These are phyloP conservation scores for Theropithecus gelada DNA, from an alignment of 2,113 vertebrate species.

Conservation along the genomic window DNA sequence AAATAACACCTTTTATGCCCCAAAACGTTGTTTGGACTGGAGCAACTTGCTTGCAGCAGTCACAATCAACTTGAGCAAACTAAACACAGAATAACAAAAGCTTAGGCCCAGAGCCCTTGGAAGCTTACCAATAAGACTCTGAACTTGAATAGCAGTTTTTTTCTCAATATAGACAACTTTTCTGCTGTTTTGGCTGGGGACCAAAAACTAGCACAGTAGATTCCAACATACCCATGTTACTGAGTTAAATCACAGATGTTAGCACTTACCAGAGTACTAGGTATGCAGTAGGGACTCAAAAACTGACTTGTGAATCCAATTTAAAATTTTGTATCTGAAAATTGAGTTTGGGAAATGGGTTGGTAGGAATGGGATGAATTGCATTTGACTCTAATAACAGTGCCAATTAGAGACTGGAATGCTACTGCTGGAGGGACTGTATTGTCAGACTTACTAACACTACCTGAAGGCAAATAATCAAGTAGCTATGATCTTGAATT, in stretches of 20 bases:
- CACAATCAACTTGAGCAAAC: slow-evolving; percentile 3
- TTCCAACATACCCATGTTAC: background rate
- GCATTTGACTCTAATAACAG: background rate
- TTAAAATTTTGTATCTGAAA: background rate
- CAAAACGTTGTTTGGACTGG: background rate
- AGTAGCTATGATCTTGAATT: background rate
- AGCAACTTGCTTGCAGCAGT: background rate
- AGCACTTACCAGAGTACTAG: background rate
- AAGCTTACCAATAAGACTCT: background rate
- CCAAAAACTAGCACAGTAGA: background rate
- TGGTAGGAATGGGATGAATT: background rate
- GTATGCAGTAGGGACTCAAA: background rate
- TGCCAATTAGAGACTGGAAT: background rate
- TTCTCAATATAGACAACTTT: background rate
- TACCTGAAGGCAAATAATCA: background rate
- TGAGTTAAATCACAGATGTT: background rate
- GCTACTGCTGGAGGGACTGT: background rate
- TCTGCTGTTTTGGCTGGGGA: background rate
- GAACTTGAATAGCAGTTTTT: background rate
- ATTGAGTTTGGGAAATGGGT: background rate
- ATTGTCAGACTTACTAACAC: background rate
- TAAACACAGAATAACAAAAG: background rate
- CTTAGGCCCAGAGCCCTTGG: background rate
- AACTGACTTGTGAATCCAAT: background rate
- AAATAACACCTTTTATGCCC: background rate